Evolutionary conservation across 1,140 invertebrate genomes (phyloP), one percentile per base, ranked within the genome.

Genomic region (Brachionus plicatilis): DNA sequence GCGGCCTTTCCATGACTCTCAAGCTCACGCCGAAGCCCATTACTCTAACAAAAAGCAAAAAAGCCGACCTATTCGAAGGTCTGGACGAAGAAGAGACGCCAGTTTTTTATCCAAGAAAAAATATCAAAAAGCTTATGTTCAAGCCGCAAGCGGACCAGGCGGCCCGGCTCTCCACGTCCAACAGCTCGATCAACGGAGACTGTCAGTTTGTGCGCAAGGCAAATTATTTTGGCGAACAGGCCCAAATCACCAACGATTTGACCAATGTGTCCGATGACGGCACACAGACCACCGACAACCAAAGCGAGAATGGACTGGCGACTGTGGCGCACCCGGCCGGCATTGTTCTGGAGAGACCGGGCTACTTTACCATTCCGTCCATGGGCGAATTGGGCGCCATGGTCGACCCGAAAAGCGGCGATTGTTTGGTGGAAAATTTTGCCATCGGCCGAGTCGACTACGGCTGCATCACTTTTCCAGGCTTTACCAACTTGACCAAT

Each of bases 391-490:
- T 97, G 45, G 90, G 88, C 3, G 87, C 89, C 37, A 88, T 93
- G 43, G 90, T 93, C 11, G 91, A 94, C 88, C 88, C 88, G 50
- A 92, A 94, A 78, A 41, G 12, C 88, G 93, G 94, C n/a, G 33
- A 84, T 65, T 97, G 95, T 88, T 90, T 95, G 41, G 93, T 98
- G 11, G 93, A 95, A n/a, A 93, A 95, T 70, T 94, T 99, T 85
- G 95, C 94, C 0, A 91, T 99, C 72, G 96, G 96, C 0, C 91
- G 96, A 14, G 91, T 93, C 83, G 94, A 94, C 65, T 99, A 96
- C 89, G 97, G 97, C 27, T 95, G 94, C 89, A 94, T 99, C 0
- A 95, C 92, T 88, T 99, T 95, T 88, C 92, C 88, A 17, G 91
- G 91, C 12, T 92, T 93, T 27, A 93, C 96, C 85, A 94, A 98